Percentiles rank a stretch among this genome's conserved stretches.
These are phyloP conservation scores for Spheniscus mendiculus DNA, from an alignment of 2,113 vertebrate species.

Conservation along the genomic window DNA sequence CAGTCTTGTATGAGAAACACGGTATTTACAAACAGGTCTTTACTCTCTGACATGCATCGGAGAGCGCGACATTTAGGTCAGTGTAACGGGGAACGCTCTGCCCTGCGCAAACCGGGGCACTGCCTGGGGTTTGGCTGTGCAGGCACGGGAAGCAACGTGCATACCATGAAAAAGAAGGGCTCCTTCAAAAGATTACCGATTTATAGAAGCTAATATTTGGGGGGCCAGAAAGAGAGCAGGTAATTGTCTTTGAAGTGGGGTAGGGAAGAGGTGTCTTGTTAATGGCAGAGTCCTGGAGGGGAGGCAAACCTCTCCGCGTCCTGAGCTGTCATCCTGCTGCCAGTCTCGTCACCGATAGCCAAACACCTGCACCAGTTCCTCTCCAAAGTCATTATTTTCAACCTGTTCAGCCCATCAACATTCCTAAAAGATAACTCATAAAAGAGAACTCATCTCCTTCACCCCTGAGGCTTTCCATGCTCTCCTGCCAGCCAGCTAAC, in stretches of 20 bases:
- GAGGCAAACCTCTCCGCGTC: background rate
- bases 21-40: background rate
- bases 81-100: background rate
- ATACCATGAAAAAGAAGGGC: background rate
- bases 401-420: background rate
- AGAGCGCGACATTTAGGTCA: fast-evolving
- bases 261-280: background rate
- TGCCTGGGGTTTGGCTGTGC: background rate
- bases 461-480: background rate
- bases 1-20: background rate
- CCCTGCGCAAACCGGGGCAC: background rate
- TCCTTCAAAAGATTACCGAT: background rate
- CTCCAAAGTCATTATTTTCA: background rate
- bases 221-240: background rate
- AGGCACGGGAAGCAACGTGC: background rate
- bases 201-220: background rate
- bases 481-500: background rate
- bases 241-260: background rate
- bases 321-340: background rate
- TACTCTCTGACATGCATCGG: background rate
- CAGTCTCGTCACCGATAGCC: background rate
- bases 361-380: background rate
- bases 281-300: background rate
- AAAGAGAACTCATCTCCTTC: background rate
- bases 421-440: background rate